Conservation (phyloP, 1,140 invertebrate genomes). For the Brachionus rubens region DNA sequence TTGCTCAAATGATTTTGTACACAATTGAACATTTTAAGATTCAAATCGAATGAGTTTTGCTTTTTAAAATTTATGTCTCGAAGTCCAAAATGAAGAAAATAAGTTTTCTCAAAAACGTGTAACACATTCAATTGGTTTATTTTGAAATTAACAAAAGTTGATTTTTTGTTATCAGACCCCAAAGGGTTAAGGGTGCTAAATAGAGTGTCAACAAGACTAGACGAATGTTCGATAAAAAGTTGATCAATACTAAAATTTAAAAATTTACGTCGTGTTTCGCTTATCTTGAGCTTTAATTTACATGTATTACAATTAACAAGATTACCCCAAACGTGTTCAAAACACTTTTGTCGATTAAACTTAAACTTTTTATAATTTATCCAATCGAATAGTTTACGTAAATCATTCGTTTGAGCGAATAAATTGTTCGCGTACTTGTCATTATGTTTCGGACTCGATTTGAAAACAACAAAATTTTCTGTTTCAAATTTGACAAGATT, state of each 20-base stretch:
- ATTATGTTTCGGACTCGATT: neutral
- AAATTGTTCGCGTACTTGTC: conserved; percentile 28
- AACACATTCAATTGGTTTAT: neutral
- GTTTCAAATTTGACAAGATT: neutral
- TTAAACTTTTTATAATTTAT: conserved; percentile 37
- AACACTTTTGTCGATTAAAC: neutral
- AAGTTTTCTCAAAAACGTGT: conserved; percentile 14
- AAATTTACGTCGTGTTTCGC: neutral
- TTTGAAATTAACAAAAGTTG: conserved; percentile 1
- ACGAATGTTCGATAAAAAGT: neutral
- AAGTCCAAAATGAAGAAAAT: neutral
- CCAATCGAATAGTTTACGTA: neutral
- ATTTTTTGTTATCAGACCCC: neutral
- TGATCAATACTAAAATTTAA: neutral
- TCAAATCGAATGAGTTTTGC: neutral
- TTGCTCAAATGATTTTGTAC: neutral
- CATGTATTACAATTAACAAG: conserved; percentile 12
- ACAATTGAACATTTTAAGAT: neutral
- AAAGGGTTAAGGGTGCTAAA: neutral
- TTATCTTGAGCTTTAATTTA: neutral
- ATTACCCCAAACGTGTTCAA: conserved; percentile 33
- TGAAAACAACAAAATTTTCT: conserved; percentile 20
- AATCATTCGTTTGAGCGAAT: conserved; percentile 1
- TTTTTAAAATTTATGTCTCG: neutral
- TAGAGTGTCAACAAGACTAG: neutral